Percentiles rank a stretch among this genome's conserved stretches.
phyloP scores from a whole-genome alignment of 2,113 vertebrate species.

The Synodontis membranacea region DNA sequence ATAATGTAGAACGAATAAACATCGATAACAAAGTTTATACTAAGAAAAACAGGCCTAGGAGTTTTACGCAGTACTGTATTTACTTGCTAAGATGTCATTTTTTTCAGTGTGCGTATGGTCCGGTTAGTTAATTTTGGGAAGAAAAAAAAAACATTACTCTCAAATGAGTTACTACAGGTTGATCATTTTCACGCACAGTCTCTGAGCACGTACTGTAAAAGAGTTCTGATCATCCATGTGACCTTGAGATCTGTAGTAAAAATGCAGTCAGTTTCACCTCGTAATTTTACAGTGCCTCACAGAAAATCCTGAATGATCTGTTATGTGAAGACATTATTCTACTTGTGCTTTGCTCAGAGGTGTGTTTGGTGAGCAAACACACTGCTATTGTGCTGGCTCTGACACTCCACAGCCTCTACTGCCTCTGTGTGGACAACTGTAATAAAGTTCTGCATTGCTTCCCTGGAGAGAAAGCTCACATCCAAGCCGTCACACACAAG shows the following conservation, averaged over 20 bases:
- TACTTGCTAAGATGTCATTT: not conserved
- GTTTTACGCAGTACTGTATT: no score
- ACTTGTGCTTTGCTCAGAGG: constrained; percentile 1
- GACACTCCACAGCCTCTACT: constrained; percentile 24
- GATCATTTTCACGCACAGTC: not conserved
- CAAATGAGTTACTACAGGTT: not conserved
- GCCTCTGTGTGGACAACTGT: constrained; percentile 24
- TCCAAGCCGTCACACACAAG: not conserved
- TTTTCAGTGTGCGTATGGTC: not conserved
- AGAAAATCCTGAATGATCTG: not conserved
- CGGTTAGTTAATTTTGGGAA: no score
- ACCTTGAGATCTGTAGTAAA: not conserved
- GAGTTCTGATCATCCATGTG: not conserved
- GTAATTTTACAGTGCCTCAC: not conserved
- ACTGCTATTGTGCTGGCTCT: constrained; percentile 1
- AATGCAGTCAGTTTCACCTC: not conserved
- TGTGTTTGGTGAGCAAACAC: not conserved
- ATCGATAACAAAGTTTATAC: no score
- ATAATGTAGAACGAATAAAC: no score
- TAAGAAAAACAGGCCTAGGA: no score
- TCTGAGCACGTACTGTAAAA: not conserved
- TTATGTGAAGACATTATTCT: not conserved
- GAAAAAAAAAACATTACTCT: not conserved
- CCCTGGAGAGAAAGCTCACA: not conserved
- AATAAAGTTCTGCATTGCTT: not conserved